These are phyloP conservation scores for Cecidostiba fungosa DNA, from an alignment of 2,888 invertebrate species.

Conservation along the genomic window DNA sequence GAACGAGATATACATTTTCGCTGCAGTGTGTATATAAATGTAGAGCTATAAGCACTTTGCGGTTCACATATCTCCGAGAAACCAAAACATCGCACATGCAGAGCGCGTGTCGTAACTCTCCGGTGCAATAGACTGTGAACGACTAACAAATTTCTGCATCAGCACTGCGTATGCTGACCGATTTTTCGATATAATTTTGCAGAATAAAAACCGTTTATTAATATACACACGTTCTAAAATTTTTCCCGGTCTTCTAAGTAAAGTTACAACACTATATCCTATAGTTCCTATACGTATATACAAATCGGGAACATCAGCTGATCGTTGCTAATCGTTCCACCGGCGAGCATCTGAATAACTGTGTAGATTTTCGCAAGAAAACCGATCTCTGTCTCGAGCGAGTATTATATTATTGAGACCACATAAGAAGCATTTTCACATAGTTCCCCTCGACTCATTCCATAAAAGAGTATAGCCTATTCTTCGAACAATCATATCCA, in stretches of 20 bases:
- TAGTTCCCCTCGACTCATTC: background rate
- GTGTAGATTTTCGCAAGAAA: background rate
- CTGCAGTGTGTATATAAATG: background rate
- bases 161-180: no score
- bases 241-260: background rate
- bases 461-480: background rate
- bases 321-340: conserved; percentile 1
- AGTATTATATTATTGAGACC: conserved; percentile 1
- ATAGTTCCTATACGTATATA: background rate
- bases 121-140: background rate
- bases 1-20: background rate
- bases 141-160: background rate
- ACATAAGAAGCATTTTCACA: background rate
- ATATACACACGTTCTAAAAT: no score
- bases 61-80: conserved; percentile 2
- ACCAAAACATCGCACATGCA: background rate
- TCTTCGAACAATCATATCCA: conserved; percentile 12
- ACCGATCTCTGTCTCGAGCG: background rate
- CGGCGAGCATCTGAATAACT: background rate
- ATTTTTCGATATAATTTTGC: no score
- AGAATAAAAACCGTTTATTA: no score
- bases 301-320: background rate
- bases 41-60: background rate
- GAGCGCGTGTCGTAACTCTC: conserved; percentile 4
- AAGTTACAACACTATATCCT: background rate